These are phyloP conservation scores for Hybos culiciformis DNA, from an alignment of 2,888 invertebrate genomes.

Conservation along the genomic window DNA sequence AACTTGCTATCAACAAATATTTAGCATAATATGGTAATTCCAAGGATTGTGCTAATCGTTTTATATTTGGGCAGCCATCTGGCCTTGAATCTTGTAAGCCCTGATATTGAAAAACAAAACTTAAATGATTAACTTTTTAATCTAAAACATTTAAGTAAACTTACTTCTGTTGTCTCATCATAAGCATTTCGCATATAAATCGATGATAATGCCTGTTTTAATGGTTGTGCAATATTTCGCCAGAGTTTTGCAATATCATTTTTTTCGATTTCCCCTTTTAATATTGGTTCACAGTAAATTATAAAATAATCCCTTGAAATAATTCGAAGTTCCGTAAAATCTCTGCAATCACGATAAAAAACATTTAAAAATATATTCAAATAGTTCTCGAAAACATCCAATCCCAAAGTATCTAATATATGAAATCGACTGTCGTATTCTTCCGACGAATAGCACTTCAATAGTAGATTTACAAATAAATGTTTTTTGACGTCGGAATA, in stretches of 20 bases:
- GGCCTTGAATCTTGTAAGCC: slow-evolving; percentile 4
- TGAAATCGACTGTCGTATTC: slow-evolving; percentile 12
- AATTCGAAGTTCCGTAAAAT: slow-evolving; percentile 67
- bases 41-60: slow-evolving; percentile 49
- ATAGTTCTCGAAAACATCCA: slow-evolving; percentile 61
- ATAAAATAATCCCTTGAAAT: slow-evolving; percentile 64
- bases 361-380: slow-evolving; percentile 70
- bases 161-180: neutral
- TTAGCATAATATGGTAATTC: slow-evolving; percentile 84
- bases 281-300: slow-evolving; percentile 67
- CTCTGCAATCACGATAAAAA: slow-evolving; percentile 71
- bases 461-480: slow-evolving; percentile 30
- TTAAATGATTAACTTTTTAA: no score
- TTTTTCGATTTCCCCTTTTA: slow-evolving; percentile 46
- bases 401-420: slow-evolving; percentile 13
- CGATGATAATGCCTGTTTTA: slow-evolving; percentile 59
- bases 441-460: slow-evolving; percentile 18
- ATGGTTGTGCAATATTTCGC: slow-evolving; percentile 62
- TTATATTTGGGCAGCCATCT: slow-evolving; percentile 28
- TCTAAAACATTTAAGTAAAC: neutral
- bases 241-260: slow-evolving; percentile 59
- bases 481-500: slow-evolving; percentile 18
- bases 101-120: neutral
- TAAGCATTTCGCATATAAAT: slow-evolving; percentile 56
- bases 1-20: slow-evolving; percentile 77